Base-by-base conservation (phyloP, 2,113 vertebrate genomes). In the Phyllopteryx taeniolatus region DNA sequence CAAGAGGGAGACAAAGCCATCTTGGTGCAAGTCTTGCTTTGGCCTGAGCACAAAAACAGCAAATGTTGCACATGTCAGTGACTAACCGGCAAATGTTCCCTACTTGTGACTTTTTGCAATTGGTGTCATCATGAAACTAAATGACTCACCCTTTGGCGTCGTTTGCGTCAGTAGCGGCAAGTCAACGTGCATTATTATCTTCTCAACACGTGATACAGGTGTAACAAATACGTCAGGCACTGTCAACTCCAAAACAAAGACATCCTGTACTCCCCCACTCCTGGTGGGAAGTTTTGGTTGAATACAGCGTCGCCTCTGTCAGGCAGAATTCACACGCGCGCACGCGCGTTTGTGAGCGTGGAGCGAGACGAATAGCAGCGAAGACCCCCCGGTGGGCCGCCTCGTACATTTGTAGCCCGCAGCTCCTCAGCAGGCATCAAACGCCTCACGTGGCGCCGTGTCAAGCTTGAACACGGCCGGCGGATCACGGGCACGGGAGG, bases 351-450 rank as follows among this genome's bases (percentile, higher is more conserved):
- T 20, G 66, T 74, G n/a, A n/a, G n/a, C n/a, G 64, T 67, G 47
- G 39, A 77, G 69, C 54, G 43, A 84, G 72, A 74, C 56, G 75
- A 71, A 74, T 74, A 83, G 89, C 27, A 79, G 75, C 86, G n/a
- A 46, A 66, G 87, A 88, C 91, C 90, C 84, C 91, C 90, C 75
- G 89, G 90, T 68, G 53, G 61, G 72, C 57, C 62, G 75, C 71
- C 70, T 86, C 76, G 74, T 75, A 81, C 76, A 82, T 85, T 81
- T 86, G 87, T 82, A 86, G 77, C 85, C 73, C 27, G 14, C 61
- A 75, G 77, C 78, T 78, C 69, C 83, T 13, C 86, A 82, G 87
- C 84, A 84, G 86, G 83, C 46, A 73, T 72, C 80, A 80, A 68
- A 35, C 49, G 17, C 61, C 65, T 61, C 49, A 27, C 42, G 65